A percentile compares a stretch with the other conserved stretches of the same genome.
phyloP scores from a whole-genome alignment of 2,888 invertebrate species.

The Nowickia ferox region DNA sequence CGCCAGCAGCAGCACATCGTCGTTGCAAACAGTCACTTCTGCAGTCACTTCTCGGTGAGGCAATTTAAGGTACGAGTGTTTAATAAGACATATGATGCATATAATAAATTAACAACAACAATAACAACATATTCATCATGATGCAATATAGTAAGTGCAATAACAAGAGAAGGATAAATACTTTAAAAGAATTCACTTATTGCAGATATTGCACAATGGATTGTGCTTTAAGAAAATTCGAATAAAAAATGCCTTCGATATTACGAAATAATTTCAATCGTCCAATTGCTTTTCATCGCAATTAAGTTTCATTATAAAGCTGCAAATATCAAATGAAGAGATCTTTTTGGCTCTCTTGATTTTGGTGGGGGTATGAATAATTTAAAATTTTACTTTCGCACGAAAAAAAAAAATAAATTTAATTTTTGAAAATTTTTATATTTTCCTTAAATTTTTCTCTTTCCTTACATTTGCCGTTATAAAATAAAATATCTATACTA shows the following conservation, averaged over 20 bases:
- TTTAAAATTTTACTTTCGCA: no score
- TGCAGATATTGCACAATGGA: constrained; percentile 37
- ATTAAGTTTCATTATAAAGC: no score
- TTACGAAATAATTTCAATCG: not conserved
- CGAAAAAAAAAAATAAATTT: no score
- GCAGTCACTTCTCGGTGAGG: constrained; percentile 12
- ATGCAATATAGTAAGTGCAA: not conserved
- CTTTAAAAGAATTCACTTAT: constrained; percentile 10
- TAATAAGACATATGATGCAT: constrained; percentile 49
- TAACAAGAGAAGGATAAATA: constrained; percentile 12
- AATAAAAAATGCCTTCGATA: not conserved
- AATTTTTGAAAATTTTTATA: no score
- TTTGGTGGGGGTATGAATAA: no score
- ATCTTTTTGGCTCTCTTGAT: no score
- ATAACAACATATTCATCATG: not conserved
- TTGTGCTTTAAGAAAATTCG: not conserved
- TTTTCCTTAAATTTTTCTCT: no score
- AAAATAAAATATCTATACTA: no score
- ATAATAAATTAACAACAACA: constrained; percentile 44
- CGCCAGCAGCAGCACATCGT: constrained; percentile 5
- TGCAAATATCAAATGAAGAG: no score
- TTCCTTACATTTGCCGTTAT: no score
- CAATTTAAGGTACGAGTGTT: constrained; percentile 13
- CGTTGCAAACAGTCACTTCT: constrained; percentile 7
- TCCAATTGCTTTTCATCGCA: no score